phyloP scores from a whole-genome alignment of 1,140 invertebrate genomes.

The Phocides pigmalion region DNA sequence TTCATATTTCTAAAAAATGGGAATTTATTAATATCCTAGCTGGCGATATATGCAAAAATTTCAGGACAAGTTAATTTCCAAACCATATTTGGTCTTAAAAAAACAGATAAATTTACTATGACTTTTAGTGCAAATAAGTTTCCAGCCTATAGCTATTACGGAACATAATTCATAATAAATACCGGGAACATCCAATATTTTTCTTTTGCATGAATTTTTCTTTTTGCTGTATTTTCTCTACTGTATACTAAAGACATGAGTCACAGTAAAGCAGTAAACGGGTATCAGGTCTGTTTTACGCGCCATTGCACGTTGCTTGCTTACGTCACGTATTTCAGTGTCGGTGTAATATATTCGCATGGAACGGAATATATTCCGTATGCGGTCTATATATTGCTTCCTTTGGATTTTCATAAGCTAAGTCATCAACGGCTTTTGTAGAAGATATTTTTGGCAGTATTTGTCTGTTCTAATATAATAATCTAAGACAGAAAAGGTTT shows the following conservation, averaged over 20 bases:
- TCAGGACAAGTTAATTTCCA: too few species aligned
- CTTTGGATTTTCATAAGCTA: neutral
- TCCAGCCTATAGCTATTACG: conserved; percentile 4
- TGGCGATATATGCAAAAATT: too few species aligned
- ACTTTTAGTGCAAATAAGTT: neutral
- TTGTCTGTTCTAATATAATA: too few species aligned
- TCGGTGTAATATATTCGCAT: conserved; percentile 11
- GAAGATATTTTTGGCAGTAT: too few species aligned
- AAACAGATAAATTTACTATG: too few species aligned
- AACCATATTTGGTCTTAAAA: too few species aligned
- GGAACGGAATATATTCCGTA: neutral
- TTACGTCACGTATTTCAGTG: conserved; percentile 27
- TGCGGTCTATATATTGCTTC: neutral
- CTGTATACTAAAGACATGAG: conserved; percentile 11
- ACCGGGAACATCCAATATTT: neutral
- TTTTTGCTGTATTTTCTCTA: neutral
- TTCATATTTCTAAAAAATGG: too few species aligned
- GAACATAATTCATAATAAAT: neutral
- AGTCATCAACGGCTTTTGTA: too few species aligned
- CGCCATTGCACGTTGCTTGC: conserved; percentile 31
- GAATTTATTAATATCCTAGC: too few species aligned
- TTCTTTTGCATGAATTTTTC: conserved; percentile 4
- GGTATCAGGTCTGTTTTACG: conserved; percentile 33
- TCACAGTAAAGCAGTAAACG: conserved; percentile 23
- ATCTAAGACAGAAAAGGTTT: too few species aligned